Conservation (phyloP, 2,888 invertebrate species). For the Dicyrtomina minuta region DNA sequence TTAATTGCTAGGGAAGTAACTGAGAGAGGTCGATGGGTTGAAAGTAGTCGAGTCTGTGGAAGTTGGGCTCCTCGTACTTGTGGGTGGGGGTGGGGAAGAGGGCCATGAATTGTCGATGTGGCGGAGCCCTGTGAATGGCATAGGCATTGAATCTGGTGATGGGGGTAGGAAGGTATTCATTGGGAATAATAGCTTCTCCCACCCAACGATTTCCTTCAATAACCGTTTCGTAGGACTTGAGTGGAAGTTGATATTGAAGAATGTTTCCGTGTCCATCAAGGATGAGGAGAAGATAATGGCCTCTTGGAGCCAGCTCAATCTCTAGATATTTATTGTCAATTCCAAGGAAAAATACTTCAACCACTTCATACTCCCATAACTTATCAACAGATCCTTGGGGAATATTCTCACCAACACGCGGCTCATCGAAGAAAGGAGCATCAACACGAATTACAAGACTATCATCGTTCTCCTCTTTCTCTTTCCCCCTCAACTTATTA, state of each 20-base stretch:
- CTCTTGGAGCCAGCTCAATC: slow-evolving; percentile 42
- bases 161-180: slow-evolving; percentile 38
- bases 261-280: too few relatives aligned
- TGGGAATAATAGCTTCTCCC: slow-evolving; percentile 40
- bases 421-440: slow-evolving; percentile 46
- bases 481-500: too few relatives aligned
- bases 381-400: slow-evolving; percentile 34
- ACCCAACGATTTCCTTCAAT: slow-evolving; percentile 36
- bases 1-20: too few relatives aligned
- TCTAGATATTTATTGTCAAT: slow-evolving; percentile 42
- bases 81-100: slow-evolving; percentile 39
- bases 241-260: not conserved
- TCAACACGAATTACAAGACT: slow-evolving; percentile 38
- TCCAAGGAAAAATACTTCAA: slow-evolving; percentile 45
- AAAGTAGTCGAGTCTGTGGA: slow-evolving; percentile 45
- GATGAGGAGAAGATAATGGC: slow-evolving; percentile 41
- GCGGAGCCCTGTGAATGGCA: slow-evolving; percentile 44
- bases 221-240: not conserved
- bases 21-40: slow-evolving; percentile 34
- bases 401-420: slow-evolving; percentile 17
- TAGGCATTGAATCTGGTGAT: slow-evolving; percentile 46
- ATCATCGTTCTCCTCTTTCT: not conserved
- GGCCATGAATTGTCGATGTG: slow-evolving; percentile 43
- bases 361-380: slow-evolving; percentile 49
- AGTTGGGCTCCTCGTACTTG: slow-evolving; percentile 36